Conservation (phyloP, 2,113 vertebrate species). For the Paramisgurnus dabryanus region DNA sequence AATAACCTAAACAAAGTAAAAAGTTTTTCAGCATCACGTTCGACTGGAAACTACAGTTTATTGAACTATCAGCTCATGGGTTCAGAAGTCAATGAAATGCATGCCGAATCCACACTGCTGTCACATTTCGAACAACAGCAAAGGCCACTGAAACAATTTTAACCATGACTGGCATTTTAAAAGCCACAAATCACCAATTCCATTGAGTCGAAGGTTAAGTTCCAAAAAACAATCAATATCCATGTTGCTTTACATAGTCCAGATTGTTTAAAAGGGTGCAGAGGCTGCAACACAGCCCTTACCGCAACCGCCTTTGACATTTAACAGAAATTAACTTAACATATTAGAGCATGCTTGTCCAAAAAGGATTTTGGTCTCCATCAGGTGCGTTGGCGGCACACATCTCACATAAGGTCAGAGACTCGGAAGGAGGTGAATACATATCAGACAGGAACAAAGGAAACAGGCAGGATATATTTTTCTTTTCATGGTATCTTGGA, state of each 20-base stretch:
- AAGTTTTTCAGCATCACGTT: slow-evolving; percentile 1
- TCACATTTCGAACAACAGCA: slow-evolving; percentile 33
- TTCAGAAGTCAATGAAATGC: background rate
- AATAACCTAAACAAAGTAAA: no score
- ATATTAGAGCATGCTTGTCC: slow-evolving; percentile 61
- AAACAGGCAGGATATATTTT: slow-evolving; percentile 67
- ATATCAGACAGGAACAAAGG: slow-evolving; percentile 72
- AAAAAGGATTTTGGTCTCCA: slow-evolving; percentile 76
- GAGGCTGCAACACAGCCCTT: slow-evolving; percentile 24
- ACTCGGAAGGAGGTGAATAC: slow-evolving; percentile 72
- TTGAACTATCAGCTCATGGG: background rate
- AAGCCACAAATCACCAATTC: slow-evolving; percentile 55
- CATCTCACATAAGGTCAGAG: slow-evolving; percentile 81
- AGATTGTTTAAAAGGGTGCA: slow-evolving; percentile 52
- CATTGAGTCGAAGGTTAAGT: slow-evolving; percentile 33
- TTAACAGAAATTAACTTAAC: slow-evolving; percentile 75
- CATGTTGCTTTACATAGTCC: slow-evolving; percentile 53
- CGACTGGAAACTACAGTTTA: background rate
- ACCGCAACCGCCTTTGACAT: slow-evolving; percentile 70
- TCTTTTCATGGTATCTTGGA: slow-evolving; percentile 64
- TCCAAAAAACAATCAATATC: slow-evolving; percentile 54
- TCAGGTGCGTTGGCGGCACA: slow-evolving; percentile 56
- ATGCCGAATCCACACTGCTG: background rate
- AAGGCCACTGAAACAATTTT: slow-evolving; percentile 12
- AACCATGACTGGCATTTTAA: slow-evolving; percentile 54